Evolutionary conservation across 2,888 invertebrate species (phyloP).

Genomic region (Rotaria sp.): DNA sequence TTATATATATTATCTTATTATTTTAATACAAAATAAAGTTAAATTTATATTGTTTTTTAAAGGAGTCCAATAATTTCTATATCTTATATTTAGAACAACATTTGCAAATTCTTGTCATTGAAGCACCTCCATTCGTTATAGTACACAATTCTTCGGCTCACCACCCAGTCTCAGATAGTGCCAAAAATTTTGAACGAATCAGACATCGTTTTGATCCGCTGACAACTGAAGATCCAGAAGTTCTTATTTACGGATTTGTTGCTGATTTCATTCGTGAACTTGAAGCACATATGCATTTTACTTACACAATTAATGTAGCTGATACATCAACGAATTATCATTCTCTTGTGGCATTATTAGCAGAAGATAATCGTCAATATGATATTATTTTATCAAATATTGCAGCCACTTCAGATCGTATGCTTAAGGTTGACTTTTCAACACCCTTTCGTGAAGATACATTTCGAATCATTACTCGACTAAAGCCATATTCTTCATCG

Average conservation of each 20-base stretch:
- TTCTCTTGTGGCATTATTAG: background rate
- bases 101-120: background rate
- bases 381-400: background rate
- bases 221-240: background rate
- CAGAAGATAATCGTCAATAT: background rate
- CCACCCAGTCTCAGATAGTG: too few relatives aligned
- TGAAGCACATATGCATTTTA: background rate
- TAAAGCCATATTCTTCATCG: background rate
- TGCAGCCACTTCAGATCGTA: background rate
- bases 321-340: background rate
- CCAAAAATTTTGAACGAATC: too few relatives aligned
- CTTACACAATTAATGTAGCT: background rate
- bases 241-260: background rate
- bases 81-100: too few relatives aligned
- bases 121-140: background rate
- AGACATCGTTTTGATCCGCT: background rate
- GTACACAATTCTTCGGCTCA: background rate
- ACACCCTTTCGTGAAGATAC: background rate
- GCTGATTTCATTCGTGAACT: background rate
- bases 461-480: background rate
- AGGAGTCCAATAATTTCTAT: too few relatives aligned
- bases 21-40: too few relatives aligned
- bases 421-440: background rate
- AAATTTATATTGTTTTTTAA: too few relatives aligned
- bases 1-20: too few relatives aligned